Conservation (phyloP, 1,140 invertebrate genomes). For the Araneus ventricosus region DNA sequence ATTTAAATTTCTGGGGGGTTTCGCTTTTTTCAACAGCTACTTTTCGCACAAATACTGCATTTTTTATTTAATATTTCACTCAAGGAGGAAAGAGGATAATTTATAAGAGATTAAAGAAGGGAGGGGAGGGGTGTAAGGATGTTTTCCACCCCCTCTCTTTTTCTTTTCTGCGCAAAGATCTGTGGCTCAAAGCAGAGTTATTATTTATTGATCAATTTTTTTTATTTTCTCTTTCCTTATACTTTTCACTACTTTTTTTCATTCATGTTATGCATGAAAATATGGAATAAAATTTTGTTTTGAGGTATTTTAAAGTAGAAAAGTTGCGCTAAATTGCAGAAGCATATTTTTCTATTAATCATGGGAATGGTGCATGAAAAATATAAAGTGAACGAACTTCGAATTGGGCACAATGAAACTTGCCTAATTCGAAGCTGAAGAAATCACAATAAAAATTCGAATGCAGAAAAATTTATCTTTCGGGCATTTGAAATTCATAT, state of each 20-base stretch:
- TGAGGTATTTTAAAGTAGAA: not conserved
- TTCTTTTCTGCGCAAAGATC: not conserved
- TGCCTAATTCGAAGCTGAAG: not conserved
- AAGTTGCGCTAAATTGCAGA: not conserved
- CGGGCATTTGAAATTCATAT: no score
- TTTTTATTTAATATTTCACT: conserved; percentile 27
- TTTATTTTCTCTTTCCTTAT: not conserved
- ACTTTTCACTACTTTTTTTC: not conserved
- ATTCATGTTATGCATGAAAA: not conserved
- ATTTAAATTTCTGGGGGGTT: conserved; percentile 54
- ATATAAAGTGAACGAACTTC: no score
- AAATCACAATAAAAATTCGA: no score
- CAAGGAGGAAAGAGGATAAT: not conserved
- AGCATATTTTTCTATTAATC: not conserved
- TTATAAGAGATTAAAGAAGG: conserved; percentile 31
- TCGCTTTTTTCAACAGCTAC: not conserved
- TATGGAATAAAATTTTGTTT: not conserved
- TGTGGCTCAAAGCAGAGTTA: not conserved
- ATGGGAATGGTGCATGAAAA: no score
- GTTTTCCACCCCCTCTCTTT: not conserved
- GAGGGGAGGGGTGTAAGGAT: not conserved
- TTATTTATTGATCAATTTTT: not conserved
- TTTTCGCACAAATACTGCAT: not conserved
- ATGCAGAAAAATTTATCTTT: no score
- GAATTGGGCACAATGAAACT: no score